Evolutionary conservation across 2,888 invertebrate species (phyloP).

Genomic region (Limnephilus lunatus): DNA sequence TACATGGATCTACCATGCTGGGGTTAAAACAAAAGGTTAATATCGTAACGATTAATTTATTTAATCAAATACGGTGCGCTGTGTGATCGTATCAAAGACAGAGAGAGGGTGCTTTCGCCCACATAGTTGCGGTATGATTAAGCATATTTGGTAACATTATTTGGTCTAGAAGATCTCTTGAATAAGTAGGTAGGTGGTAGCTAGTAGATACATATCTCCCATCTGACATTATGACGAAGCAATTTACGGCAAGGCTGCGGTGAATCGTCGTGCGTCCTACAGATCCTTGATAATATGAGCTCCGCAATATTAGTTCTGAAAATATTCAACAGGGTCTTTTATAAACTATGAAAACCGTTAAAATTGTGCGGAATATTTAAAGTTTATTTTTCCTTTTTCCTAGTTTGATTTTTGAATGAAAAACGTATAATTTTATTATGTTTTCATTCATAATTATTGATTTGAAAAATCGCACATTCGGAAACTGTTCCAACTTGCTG

Average conservation of each 20-base stretch:
- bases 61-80: slow-evolving; percentile 16
- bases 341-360: no score
- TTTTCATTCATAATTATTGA: no score
- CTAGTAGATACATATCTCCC: not conserved
- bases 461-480: no score
- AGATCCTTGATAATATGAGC: not conserved
- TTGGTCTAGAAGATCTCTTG: slow-evolving; percentile 6
- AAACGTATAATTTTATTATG: no score
- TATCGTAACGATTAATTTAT: not conserved
- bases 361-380: no score
- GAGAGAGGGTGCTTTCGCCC: slow-evolving; percentile 9
- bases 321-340: no score
- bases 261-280: not conserved
- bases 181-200: not conserved
- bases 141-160: slow-evolving; percentile 25
- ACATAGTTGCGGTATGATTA: slow-evolving; percentile 8
- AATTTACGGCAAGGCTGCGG: not conserved
- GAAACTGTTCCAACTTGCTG: no score
- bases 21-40: slow-evolving; percentile 4
- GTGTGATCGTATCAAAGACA: not conserved
- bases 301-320: not conserved
- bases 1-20: not conserved
- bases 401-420: no score
- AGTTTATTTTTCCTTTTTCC: no score
- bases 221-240: slow-evolving; percentile 46